Evolutionary conservation across 1,140 invertebrate species (phyloP), one percentile per base, ranked within the genome.

Genomic region (Drosophila ficusphila): DNA sequence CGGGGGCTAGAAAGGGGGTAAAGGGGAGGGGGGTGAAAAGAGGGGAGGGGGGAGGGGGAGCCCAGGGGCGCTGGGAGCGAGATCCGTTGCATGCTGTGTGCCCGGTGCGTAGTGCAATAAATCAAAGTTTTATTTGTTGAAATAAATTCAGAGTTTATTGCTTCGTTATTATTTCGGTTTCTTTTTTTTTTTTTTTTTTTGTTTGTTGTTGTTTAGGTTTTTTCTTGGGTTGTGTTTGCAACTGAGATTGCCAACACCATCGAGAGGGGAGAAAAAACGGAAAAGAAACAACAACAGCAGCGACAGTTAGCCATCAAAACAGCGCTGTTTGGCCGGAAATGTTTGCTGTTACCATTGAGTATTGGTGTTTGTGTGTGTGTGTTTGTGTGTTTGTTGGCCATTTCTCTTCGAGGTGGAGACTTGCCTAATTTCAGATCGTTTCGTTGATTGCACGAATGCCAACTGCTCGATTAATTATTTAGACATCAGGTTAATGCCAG

Each of bases 51-150:
- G 2, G 8, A 9, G 8, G 8, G 27, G 27, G 6, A 27, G 4
- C 1, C 33, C 18, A 64, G 12, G 39, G 19, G 57, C 73, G 27
- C 61, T 62, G 58, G 18, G 51, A 67, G 23, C 49, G 41, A 56
- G 49, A 67, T 65, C 52, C 60, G 72, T 77, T 75, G 77, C 82
- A 86, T 88, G 82, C 82, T 86, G 82, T 72, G 79, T 83, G 61
- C 64, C 61, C 46, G 64, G 34, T 76, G 82, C 82, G 82, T 86
- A 82, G 60, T 56, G 69, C 74, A 82, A 88, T 86, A 86, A 86
- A 86, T 86, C 82, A 88, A 86, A 86, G 82, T 86, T 86, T 86
- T 86, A 86, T 86, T 86, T 86, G 82, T 86, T 88, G 82, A 86
- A 86, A 86, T 86, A 86, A 86, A 86, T 86, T 86, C 82, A 88